These are phyloP conservation scores for Macrophya alboannulata DNA, from an alignment of 2,888 invertebrate genomes.

Conservation along the genomic window DNA sequence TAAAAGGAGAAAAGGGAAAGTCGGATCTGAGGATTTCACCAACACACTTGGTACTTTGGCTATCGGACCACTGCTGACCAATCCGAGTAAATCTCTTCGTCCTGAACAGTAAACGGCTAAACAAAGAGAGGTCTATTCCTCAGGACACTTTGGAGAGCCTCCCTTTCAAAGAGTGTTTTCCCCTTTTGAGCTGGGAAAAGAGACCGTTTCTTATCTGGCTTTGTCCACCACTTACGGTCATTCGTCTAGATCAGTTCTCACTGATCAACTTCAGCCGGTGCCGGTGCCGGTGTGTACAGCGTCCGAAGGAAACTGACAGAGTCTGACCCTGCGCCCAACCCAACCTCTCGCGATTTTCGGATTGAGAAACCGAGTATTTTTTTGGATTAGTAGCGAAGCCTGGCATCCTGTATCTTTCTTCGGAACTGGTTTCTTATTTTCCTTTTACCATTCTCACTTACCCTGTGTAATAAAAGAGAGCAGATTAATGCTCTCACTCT, in stretches of 20 bases:
- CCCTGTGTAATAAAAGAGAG: constrained; percentile 77
- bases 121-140: constrained; percentile 79
- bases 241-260: constrained; percentile 76
- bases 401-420: not conserved
- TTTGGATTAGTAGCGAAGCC: not conserved
- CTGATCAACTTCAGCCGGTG: constrained; percentile 61
- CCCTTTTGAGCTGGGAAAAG: not conserved
- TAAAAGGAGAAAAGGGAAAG: constrained; percentile 61
- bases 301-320: constrained; percentile 46
- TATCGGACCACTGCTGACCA: constrained; percentile 68
- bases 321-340: too few species aligned
- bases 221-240: constrained; percentile 77
- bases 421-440: not conserved
- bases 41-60: constrained; percentile 16
- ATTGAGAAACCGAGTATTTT: not conserved
- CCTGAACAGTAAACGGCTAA: constrained; percentile 78
- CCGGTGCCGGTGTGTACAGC: constrained; percentile 51
- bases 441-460: not conserved
- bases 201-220: constrained; percentile 73
- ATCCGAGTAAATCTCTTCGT: constrained; percentile 79
- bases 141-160: constrained; percentile 43
- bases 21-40: constrained; percentile 60
- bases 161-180: constrained; percentile 30
- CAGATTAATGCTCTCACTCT: constrained; percentile 79
- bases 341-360: constrained; percentile 53